Conservation (phyloP, 2,113 vertebrate species). For the Indicator maculatus region DNA sequence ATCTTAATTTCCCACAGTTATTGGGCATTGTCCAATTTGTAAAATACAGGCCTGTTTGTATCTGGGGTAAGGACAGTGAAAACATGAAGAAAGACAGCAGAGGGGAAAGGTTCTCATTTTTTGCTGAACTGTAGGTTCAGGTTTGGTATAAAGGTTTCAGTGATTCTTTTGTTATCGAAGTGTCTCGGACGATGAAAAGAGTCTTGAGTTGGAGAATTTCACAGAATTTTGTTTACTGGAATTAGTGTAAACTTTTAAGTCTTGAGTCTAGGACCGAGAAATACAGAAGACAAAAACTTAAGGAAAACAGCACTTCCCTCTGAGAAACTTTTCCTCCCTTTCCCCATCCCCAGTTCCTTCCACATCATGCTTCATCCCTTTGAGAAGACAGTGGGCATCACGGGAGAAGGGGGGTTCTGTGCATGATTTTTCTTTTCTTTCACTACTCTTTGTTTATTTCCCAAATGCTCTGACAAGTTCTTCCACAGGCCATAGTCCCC, state of each 20-base stretch:
- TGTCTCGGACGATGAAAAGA: rapidly evolving
- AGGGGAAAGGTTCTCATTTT: background rate
- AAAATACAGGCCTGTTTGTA: constrained; percentile 13
- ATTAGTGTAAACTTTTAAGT: background rate
- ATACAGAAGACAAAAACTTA: background rate
- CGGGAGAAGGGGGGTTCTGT: background rate
- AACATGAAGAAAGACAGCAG: background rate
- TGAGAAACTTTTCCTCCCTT: background rate
- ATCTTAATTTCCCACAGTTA: constrained; percentile 46
- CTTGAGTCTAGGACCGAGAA: background rate
- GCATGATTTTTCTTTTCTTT: background rate
- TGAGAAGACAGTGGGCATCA: background rate
- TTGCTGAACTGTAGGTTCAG: background rate
- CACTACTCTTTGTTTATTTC: background rate
- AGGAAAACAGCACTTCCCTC: background rate
- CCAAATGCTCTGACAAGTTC: background rate
- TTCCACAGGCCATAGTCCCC: background rate
- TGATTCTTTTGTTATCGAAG: background rate
- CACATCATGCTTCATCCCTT: background rate
- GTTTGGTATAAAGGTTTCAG: background rate
- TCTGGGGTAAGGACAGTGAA: background rate
- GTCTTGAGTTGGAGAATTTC: background rate
- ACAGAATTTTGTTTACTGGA: background rate
- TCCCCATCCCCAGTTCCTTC: background rate
- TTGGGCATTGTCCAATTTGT: constrained; percentile 54